Percentiles rank a stretch among this genome's conserved stretches.
Conservation (phyloP, 1,140 invertebrate species). For the Zelostemma sp. region DNA sequence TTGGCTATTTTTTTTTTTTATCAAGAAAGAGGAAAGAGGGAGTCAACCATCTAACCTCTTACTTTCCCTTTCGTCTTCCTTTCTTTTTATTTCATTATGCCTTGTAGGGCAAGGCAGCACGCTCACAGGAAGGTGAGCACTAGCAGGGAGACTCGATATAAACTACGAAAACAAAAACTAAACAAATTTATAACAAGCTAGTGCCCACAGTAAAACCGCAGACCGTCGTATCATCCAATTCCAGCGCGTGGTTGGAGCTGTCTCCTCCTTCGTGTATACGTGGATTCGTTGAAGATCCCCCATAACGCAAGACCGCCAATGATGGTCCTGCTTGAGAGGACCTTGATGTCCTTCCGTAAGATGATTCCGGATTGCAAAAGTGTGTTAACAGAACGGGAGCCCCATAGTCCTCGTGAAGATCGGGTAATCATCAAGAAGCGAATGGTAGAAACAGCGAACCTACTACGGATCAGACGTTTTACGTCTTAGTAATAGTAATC, state of each 20-base stretch:
- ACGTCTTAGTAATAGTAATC: not conserved
- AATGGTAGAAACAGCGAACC: not conserved
- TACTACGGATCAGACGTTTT: not conserved
- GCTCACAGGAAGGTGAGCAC: too few relatives aligned
- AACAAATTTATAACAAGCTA: too few relatives aligned
- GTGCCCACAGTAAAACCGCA: too few relatives aligned
- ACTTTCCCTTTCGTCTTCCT: too few relatives aligned
- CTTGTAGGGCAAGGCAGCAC: too few relatives aligned
- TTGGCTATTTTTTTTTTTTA: too few relatives aligned
- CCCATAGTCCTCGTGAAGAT: conserved; percentile 13
- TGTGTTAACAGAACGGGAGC: not conserved
- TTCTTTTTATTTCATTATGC: too few relatives aligned
- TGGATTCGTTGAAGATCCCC: not conserved
- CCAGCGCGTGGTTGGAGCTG: not conserved
- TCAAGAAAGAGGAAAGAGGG: too few relatives aligned
- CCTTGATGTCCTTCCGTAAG: not conserved
- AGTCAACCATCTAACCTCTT: too few relatives aligned
- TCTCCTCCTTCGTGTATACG: not conserved
- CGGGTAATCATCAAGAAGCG: not conserved
- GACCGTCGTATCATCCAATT: too few relatives aligned
- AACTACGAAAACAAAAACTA: too few relatives aligned
- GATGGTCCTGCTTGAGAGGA: not conserved
- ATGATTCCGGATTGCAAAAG: not conserved
- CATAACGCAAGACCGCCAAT: not conserved
- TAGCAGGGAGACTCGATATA: too few relatives aligned